phyloP scores from a whole-genome alignment of 2,888 invertebrate species.

The Gastracanthus pulcherrimus region DNA sequence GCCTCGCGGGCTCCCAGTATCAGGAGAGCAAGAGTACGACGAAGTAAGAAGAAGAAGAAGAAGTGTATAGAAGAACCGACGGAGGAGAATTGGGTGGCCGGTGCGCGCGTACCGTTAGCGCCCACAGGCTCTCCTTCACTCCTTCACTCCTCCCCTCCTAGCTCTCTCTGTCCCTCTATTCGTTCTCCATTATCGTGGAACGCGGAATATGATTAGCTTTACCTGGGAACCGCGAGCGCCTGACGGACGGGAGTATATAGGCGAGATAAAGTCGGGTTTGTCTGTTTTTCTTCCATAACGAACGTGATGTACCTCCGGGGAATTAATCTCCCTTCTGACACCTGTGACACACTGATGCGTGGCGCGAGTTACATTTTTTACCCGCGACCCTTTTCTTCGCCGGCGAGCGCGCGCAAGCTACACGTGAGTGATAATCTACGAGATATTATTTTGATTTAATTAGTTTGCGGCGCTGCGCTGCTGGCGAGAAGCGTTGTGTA shows the following conservation, averaged over 20 bases:
- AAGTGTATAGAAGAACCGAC: too few species aligned
- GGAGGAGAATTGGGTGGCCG: slow-evolving; percentile 24
- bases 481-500: background rate
- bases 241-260: too few species aligned
- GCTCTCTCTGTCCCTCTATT: too few species aligned
- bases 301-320: slow-evolving; percentile 22
- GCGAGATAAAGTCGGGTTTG: background rate
- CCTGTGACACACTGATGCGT: background rate
- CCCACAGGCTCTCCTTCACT: slow-evolving; percentile 9
- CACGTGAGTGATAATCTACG: background rate
- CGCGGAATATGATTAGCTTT: slow-evolving; percentile 47
- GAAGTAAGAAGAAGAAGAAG: too few species aligned
- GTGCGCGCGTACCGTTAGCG: slow-evolving; percentile 25
- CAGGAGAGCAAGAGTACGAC: background rate
- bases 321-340: slow-evolving; percentile 44
- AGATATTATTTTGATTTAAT: background rate
- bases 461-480: background rate
- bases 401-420: background rate
- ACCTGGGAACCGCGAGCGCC: slow-evolving; percentile 10
- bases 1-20: background rate
- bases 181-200: slow-evolving; percentile 46
- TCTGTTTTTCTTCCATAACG: background rate
- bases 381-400: background rate
- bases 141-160: too few species aligned
- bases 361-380: background rate